Evolutionary conservation across 2,797 vertebrate species (phyloP), one percentile per base, ranked within the genome.

Genomic region (Crossoptilon crossoptilon): DNA sequence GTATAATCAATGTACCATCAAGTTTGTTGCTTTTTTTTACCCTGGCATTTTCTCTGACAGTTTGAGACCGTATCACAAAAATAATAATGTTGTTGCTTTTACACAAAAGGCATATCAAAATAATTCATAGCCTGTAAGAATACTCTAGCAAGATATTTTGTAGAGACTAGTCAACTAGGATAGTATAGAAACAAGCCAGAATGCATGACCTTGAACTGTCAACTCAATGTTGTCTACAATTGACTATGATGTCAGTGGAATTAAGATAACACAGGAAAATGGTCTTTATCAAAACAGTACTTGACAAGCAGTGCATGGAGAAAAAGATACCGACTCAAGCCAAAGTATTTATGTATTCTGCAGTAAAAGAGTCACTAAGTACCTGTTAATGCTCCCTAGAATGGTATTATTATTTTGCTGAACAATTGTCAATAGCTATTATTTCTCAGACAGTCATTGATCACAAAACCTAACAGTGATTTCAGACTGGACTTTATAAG

Each of bases 11-110:
- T 78, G 44, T 62, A 3, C 31, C 16, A n/a, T 84, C 33, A 53
- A 74, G 9, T 39, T 10, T 60, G 22, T 60, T 84, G 53, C 53
- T 55, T 55, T 55, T 72, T 55, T 72, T n/a, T 17, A 35, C 43
- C 43, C 59, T 55, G 66, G 26, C 78, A 13, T 76, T 91, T 88
- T 53, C 15, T 26, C 35, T 91, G 46, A 23, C 27, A 46, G 3
- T 75, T 85, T 84, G 33, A 87, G 70, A 35, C 39, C 67, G 17
- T 80, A 46, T 87, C 43, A 84, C 62, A 58, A 69, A 89, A 92
- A 88, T 39, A 84, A 73, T 69, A 69, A 60, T 62, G 14, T 14
- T 76, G 35, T 63, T 84, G 16, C 10, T 88, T 89, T 89, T 83
- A 72, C 15, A 15, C 0, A 1, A 0, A 74, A 77, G 55, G 59